Evolutionary conservation across 2,888 invertebrate genomes (phyloP), one percentile per base, ranked within the genome.

Genomic region (Nesidiocoris tenuis): DNA sequence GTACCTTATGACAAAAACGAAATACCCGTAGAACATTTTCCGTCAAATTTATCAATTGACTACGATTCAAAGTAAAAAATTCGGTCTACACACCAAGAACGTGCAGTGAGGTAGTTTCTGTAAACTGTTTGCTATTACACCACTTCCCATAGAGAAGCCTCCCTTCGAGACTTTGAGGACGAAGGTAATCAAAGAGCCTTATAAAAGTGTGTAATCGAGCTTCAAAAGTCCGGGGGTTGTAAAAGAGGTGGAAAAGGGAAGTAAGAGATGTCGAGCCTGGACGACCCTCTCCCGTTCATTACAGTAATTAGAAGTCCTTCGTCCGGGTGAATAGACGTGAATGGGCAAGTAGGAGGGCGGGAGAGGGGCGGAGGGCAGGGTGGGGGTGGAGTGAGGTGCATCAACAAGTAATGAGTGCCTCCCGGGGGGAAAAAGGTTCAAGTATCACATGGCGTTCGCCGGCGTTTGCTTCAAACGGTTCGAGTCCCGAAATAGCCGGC

Each of bases 321-420:
- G 65, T 39, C 39, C 65, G 39, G 65, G 25, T 65, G 39, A 65
- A 65, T 65, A 65, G 65, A 65, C 65, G 65, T 18, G 65, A 65
- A 65, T 65, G 65, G 39, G 39, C 7, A n/a, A n/a, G n/a, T n/a
- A n/a, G n/a, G n/a, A n/a, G n/a, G n/a, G n/a, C n/a, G n/a, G n/a
- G n/a, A n/a, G n/a, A n/a, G n/a, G n/a, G n/a, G n/a, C n/a, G n/a
- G n/a, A n/a, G n/a, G n/a, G n/a, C n/a, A n/a, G n/a, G n/a, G n/a
- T n/a, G n/a, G n/a, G n/a, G n/a, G n/a, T n/a, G n/a, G n/a, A n/a
- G n/a, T n/a, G 39, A n/a, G 65, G 12, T 5, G 17, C 39, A 65
- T 65, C 65, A 65, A 65, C 65, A 65, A 65, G 65, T 65, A 39
- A 65, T 17, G 65, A 65, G 65, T 24, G 64, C 5, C 39, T 39